Conservation (phyloP, 2,113 vertebrate genomes). For the Xiphophorus couchianus region DNA sequence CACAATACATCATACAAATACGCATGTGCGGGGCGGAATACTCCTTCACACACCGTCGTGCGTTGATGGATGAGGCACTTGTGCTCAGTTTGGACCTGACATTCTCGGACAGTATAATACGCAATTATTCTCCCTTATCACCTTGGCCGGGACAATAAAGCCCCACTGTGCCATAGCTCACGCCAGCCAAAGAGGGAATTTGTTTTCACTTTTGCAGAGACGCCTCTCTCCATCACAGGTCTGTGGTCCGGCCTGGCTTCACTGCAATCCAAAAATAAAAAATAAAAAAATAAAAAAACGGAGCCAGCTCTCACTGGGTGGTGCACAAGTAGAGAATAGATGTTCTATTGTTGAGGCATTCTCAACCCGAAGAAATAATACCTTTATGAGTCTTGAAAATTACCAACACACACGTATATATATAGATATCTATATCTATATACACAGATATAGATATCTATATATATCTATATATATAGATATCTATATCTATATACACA, state of each 20-base stretch:
- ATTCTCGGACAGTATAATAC: constrained; percentile 98
- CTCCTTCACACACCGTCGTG: constrained; percentile 59
- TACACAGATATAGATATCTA: too few species aligned
- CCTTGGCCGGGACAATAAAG: constrained; percentile 98
- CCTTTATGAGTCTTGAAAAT: background rate
- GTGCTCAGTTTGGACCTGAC: constrained; percentile 96
- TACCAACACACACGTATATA: background rate
- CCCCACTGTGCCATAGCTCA: constrained; percentile 96
- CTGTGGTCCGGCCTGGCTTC: constrained; percentile 53
- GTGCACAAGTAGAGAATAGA: constrained; percentile 45
- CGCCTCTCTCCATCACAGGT: constrained; percentile 86
- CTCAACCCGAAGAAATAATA: constrained; percentile 9
- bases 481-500: too few species aligned
- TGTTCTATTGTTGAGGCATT: background rate
- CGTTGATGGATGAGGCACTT: constrained; percentile 93
- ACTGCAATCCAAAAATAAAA: constrained; percentile 33
- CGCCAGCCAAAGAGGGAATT: constrained; percentile 94
- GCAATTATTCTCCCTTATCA: constrained; percentile 99
- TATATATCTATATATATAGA: background rate
- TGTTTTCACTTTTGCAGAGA: constrained; percentile 96
- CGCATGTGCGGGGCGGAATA: constrained; percentile 54
- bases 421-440: too few species aligned
- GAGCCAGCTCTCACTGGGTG: constrained; percentile 33
- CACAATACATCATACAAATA: constrained; percentile 68
- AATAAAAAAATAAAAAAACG: constrained; percentile 25